phyloP scores from a whole-genome alignment of 2,113 vertebrate species.

The Peromyscus maniculatus region DNA sequence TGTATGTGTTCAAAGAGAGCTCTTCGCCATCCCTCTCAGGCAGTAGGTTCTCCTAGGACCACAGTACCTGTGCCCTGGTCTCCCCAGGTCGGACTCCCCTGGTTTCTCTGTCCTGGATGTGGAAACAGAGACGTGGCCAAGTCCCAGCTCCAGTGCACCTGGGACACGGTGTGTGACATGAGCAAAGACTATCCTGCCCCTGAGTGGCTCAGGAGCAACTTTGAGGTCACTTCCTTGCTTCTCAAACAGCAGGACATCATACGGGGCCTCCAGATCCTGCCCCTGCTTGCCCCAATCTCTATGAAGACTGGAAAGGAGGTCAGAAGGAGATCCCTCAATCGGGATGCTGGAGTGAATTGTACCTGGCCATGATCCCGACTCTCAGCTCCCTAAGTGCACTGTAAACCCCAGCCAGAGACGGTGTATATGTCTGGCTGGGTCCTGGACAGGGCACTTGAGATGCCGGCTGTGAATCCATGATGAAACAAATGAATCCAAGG shows the following conservation, averaged over 20 bases:
- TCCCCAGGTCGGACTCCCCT: rapidly evolving
- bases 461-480: conserved; percentile 5
- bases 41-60: conserved; percentile 68
- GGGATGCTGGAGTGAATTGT: rapidly evolving
- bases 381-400: not conserved
- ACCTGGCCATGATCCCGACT: rapidly evolving
- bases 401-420: rapidly evolving
- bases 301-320: not conserved
- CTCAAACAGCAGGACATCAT: not conserved
- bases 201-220: not conserved
- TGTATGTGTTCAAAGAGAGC: conserved; percentile 82
- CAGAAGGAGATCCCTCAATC: not conserved
- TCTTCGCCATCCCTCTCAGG: conserved; percentile 79
- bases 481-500: conserved; percentile 45
- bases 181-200: not conserved
- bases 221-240: not conserved
- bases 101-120: not conserved
- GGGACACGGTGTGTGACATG: not conserved
- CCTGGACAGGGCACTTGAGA: not conserved
- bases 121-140: not conserved
- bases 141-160: not conserved
- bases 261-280: rapidly evolving
- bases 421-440: rapidly evolving
- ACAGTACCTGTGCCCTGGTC: not conserved
- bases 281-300: not conserved